Evolutionary conservation across 2,797 vertebrate genomes (phyloP).

Genomic region (Enoplosus armatus): DNA sequence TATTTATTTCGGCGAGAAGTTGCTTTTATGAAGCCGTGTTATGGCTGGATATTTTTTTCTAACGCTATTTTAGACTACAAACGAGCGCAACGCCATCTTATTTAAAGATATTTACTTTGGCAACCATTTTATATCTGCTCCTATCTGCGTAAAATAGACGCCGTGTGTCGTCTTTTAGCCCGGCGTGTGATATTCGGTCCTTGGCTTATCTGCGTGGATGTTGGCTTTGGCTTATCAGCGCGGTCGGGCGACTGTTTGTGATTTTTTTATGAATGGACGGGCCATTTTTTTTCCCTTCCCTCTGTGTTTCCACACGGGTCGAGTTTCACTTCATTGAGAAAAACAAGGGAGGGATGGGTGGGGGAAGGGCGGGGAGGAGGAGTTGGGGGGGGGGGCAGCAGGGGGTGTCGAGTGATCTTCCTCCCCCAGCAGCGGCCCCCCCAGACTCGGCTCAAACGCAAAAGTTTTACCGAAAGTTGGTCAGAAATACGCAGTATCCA

Average conservation of each 20-base stretch:
- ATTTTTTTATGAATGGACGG: slow-evolving; percentile 83
- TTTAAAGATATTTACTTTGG: slow-evolving; percentile 76
- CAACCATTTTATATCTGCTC: slow-evolving; percentile 74
- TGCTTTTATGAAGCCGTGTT: background rate
- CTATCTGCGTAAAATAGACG: background rate
- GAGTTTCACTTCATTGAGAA: slow-evolving; percentile 89
- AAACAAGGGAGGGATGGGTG: slow-evolving; percentile 81
- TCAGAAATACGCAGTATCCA: fast-evolving
- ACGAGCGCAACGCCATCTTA: slow-evolving; percentile 82
- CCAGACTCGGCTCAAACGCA: background rate
- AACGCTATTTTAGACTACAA: slow-evolving; percentile 48
- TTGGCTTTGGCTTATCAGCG: slow-evolving; percentile 45
- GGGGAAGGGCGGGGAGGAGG: slow-evolving; percentile 55
- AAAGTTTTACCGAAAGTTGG: slow-evolving; percentile 20
- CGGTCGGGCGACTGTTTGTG: slow-evolving; percentile 60
- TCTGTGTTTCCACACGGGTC: slow-evolving; percentile 76
- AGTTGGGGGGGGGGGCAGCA: slow-evolving; percentile 6
- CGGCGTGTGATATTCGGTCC: background rate
- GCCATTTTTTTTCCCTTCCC: slow-evolving; percentile 45
- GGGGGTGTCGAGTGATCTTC: slow-evolving; percentile 39
- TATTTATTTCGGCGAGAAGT: background rate
- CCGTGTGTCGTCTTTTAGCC: background rate
- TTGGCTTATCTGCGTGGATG: slow-evolving; percentile 17
- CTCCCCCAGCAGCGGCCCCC: slow-evolving; percentile 16
- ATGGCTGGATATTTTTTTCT: slow-evolving; percentile 27